Conservation (phyloP, 2,113 vertebrate species). For the Eonycteris spelaea region DNA sequence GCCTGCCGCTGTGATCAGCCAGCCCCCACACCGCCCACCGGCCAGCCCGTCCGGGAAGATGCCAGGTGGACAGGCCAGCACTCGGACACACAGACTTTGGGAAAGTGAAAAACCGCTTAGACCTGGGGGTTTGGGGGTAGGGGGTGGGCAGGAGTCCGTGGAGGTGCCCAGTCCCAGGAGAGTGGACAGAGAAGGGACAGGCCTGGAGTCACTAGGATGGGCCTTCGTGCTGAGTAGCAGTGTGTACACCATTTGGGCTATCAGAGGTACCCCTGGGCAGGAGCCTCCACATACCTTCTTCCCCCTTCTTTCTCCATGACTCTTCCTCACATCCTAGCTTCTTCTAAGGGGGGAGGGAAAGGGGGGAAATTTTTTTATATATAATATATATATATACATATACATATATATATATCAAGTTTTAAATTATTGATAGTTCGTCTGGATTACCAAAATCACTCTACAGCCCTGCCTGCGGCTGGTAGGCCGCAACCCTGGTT, state of each 20-base stretch:
- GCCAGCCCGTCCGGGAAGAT: slow-evolving; percentile 86
- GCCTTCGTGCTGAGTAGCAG: slow-evolving; percentile 44
- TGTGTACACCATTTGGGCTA: slow-evolving; percentile 42
- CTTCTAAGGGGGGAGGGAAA: slow-evolving; percentile 77
- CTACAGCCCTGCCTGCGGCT: slow-evolving; percentile 73
- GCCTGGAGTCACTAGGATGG: slow-evolving; percentile 1
- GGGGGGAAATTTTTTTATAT: slow-evolving; percentile 74
- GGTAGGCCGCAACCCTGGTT: slow-evolving; percentile 26
- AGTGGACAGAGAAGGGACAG: slow-evolving; percentile 52
- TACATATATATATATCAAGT: slow-evolving; percentile 86
- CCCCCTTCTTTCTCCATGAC: slow-evolving; percentile 63
- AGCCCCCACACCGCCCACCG: slow-evolving; percentile 73
- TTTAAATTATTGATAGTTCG: slow-evolving; percentile 90
- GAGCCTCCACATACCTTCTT: slow-evolving; percentile 69
- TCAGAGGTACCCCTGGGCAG: slow-evolving; percentile 71
- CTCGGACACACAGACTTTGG: slow-evolving; percentile 77
- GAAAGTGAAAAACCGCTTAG: slow-evolving; percentile 82
- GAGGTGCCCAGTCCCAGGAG: slow-evolving; percentile 70
- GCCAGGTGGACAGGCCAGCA: slow-evolving; percentile 89
- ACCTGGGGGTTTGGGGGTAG: slow-evolving; percentile 46
- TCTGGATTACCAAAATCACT: slow-evolving; percentile 87
- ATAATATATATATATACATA: slow-evolving; percentile 72
- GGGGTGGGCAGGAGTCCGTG: slow-evolving; percentile 70
- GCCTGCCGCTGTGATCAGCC: slow-evolving; percentile 78
- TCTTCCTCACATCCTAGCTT: slow-evolving; percentile 79